A percentile compares a stretch with the other conserved stretches of the same genome.
Conservation (phyloP, 2,797 vertebrate genomes). For the Mico argentatus region DNA sequence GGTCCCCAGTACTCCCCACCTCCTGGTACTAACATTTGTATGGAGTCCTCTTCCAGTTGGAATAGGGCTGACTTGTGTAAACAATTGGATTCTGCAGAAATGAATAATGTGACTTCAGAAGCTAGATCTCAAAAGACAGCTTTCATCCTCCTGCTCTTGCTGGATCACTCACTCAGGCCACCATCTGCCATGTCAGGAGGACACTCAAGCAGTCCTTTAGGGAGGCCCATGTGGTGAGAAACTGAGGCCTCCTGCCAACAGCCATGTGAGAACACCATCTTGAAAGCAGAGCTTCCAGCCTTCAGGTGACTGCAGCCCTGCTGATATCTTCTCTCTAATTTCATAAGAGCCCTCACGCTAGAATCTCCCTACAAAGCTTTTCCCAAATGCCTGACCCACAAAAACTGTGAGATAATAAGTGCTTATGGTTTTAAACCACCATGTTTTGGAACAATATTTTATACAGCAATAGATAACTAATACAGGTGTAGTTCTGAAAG, state of each 20-base stretch:
- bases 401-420: neutral
- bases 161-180: neutral
- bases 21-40: too few species aligned
- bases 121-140: neutral
- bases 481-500: neutral
- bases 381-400: neutral
- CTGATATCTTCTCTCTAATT: neutral
- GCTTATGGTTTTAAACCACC: neutral
- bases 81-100: neutral
- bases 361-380: neutral
- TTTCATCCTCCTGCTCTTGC: neutral
- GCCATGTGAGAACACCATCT: neutral
- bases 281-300: neutral
- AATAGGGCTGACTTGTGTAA: neutral
- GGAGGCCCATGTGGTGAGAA: neutral
- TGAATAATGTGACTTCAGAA: neutral
- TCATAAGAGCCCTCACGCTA: neutral
- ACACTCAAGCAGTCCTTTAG: neutral
- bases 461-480: neutral
- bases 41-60: neutral
- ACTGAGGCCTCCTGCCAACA: neutral
- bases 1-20: accelerated
- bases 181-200: neutral
- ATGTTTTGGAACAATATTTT: neutral
- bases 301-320: neutral